Evolutionary conservation across 2,888 invertebrate genomes (phyloP).

Genomic region (Pristionchus arcanus): DNA sequence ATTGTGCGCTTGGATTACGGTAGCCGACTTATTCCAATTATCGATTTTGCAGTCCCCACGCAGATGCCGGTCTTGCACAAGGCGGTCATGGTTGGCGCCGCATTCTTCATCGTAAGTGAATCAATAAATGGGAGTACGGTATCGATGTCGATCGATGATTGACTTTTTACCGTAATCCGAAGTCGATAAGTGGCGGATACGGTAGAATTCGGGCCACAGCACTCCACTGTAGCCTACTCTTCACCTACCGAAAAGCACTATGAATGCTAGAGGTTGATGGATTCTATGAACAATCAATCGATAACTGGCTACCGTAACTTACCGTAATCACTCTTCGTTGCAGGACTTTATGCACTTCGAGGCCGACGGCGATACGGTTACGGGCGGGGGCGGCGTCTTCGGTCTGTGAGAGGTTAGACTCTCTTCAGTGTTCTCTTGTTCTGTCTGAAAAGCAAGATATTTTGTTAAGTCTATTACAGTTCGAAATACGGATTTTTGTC

Average conservation of each 20-base stretch:
- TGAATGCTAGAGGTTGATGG: too few relatives aligned
- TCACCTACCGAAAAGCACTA: too few relatives aligned
- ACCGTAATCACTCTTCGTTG: not conserved
- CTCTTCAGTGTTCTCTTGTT: too few relatives aligned
- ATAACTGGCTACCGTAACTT: not conserved
- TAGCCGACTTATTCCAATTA: not conserved
- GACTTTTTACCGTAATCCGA: too few relatives aligned
- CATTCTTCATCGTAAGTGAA: slow-evolving; percentile 44
- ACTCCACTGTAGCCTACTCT: not conserved
- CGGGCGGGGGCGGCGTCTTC: not conserved
- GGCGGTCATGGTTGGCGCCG: slow-evolving; percentile 25
- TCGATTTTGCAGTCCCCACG: slow-evolving; percentile 21
- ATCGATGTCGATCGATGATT: not conserved
- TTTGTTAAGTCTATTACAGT: too few relatives aligned
- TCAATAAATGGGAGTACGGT: not conserved
- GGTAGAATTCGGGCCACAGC: too few relatives aligned
- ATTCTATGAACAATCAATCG: not conserved
- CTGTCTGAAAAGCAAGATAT: too few relatives aligned
- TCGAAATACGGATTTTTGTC: too few relatives aligned
- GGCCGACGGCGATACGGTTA: not conserved
- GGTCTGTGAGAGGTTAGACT: not conserved
- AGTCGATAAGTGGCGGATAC: too few relatives aligned
- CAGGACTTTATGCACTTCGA: slow-evolving; percentile 52
- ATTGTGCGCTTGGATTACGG: not conserved
- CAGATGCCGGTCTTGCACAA: not conserved